Evolutionary conservation across 2,888 invertebrate genomes (phyloP), one percentile per base, ranked within the genome.

Genomic region (Sphaeridia pumilis): DNA sequence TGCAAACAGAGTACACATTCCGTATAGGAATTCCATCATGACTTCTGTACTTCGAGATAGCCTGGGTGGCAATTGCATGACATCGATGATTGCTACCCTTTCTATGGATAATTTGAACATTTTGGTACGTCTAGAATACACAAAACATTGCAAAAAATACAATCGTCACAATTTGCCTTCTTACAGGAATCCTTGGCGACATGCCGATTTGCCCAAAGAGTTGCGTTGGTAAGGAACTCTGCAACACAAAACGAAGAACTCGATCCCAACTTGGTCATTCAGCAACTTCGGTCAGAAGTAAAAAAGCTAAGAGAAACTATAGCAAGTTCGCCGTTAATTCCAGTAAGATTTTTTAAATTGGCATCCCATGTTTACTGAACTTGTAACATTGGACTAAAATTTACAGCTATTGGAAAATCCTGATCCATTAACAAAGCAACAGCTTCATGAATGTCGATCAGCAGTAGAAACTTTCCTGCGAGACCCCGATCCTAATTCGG

Each of bases 181-280:
- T n/a, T n/a, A 34, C 20, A 76, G 75, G 76, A 76, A 69, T 74
- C 75, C 3, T 65, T 76, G 58, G 74, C 75, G 27, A 76, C 76
- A 26, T 76, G 76, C 60, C 71, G 72, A 66, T 77, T 76, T 63
- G 72, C 76, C 2, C 75, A 76, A 61, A 68, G 76, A 57, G 76
- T 76, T 2, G 73, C 75, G 2, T 61, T 74, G 38, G 70, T 76
- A 17, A 71, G 66, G 48, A 74, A 75, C 54, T 72, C 74, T 48
- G 71, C 73, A 4, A 67, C 67, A 21, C 66, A 73, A 42, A 73
- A 73, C 55, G 69, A 72, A 57, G 69, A 70, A 45, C 65, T 69
- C 34, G 71, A 74, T 63, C 69, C 73, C 2, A 67, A 69, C 49
- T 66, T 71, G 43, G 72, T 75, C 65, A 73, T 75, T 54, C 61